Evolutionary conservation across 1,140 invertebrate species (phyloP), one percentile per base, ranked within the genome.

Genomic region (Drosophila eugracilis): DNA sequence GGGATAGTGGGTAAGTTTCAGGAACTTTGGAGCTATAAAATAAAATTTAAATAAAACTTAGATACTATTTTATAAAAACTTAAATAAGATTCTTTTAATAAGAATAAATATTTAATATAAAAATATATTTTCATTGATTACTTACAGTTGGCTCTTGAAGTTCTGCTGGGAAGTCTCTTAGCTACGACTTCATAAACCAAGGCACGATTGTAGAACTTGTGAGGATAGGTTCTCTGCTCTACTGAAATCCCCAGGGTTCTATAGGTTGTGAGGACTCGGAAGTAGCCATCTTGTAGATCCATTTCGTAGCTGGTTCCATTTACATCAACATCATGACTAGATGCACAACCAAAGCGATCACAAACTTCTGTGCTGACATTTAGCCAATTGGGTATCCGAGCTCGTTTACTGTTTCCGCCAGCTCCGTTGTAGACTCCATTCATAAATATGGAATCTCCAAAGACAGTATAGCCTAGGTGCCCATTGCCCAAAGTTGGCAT

Each of bases 401-500:
- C 93, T 22, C 93, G 86, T 30, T 92, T 92, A 65, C 93, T 94
- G 48, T 92, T 89, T 0, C 93, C 93, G 12, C 80, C 91, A 1
- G 78, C 74, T 1, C 93, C 93, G 75, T 93, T 94, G 69, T 94
- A 94, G 0, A 94, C 70, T 0, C 93, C 93, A 52, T 94, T 94
- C 91, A 94, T 93, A 42, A 93, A 94, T 0, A 94, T 92, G 3
- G 93, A 92, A 66, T 93, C 92, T 15, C 93, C 93, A 74, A 93
- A 93, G n/a, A 94, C 76, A 17, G 93, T 93, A 9, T 93, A 93
- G 0, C 93, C 93, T 15, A 94, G 53, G 55, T 94, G 93, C 0
- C 93, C 93, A 65, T 94, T 94, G 0, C 93, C 92, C 3, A 94
- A 78, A 3, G 93, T 93, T 5, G 93, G 92, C 93, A 94, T 94